Conservation (phyloP, 92 coral and sea anemone species). For the Zoanthus solanderi region DNA sequence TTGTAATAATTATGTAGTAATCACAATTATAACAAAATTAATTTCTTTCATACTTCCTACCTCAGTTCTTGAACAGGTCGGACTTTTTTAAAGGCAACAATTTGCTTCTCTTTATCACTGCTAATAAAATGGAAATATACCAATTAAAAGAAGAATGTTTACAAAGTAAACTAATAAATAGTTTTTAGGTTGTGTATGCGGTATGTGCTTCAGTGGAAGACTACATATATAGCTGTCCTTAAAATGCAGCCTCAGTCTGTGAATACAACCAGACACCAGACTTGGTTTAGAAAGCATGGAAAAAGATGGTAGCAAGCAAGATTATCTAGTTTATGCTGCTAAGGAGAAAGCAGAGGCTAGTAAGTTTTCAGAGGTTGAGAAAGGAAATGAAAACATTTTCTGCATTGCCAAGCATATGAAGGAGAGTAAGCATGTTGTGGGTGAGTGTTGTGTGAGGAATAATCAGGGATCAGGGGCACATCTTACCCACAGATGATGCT, state of each 20-base stretch:
- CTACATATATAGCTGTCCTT: too few species aligned
- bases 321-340: too few species aligned
- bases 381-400: slow-evolving; percentile 17
- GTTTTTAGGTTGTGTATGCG: too few species aligned
- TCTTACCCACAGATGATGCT: slow-evolving; percentile 28
- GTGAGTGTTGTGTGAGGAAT: background rate
- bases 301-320: background rate
- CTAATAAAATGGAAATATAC: background rate
- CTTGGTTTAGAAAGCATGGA: too few species aligned
- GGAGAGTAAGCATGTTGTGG: background rate
- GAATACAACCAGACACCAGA: too few species aligned
- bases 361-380: slow-evolving; percentile 1
- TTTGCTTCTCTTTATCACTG: slow-evolving; percentile 42
- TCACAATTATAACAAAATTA: too few species aligned
- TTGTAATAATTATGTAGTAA: too few species aligned
- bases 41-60: background rate
- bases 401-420: slow-evolving; percentile 32
- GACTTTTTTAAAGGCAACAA: slow-evolving; percentile 51
- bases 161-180: too few species aligned
- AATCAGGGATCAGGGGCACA: slow-evolving; percentile 38
- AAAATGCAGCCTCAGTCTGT: too few species aligned
- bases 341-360: background rate
- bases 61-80: slow-evolving; percentile 40
- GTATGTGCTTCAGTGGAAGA: too few species aligned
- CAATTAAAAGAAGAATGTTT: too few species aligned